Evolutionary conservation across 2,888 invertebrate species (phyloP).

Genomic region (Hypena proboscidalis): DNA sequence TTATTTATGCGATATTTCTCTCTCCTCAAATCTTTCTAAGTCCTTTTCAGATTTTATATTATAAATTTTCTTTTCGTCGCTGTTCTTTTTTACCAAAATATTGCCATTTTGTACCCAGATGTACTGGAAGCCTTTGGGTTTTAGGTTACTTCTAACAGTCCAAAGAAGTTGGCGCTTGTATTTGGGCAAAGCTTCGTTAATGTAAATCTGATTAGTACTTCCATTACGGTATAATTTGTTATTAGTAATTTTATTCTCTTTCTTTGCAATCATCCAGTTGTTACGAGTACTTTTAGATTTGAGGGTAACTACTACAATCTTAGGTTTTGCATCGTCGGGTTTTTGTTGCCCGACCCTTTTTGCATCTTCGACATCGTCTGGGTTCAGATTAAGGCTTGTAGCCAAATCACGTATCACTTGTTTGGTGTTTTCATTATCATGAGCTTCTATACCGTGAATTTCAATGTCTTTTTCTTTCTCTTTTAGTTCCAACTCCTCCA

Average conservation of each 20-base stretch:
- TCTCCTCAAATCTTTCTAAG: too few relatives aligned
- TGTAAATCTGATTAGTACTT: background rate
- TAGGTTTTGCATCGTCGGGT: slow-evolving; percentile 2
- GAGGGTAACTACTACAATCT: slow-evolving; percentile 3
- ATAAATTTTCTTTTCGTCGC: slow-evolving; percentile 16
- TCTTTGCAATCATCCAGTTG: slow-evolving; percentile 2
- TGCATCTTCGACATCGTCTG: slow-evolving; percentile 15
- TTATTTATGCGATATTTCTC: too few relatives aligned
- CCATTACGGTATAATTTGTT: background rate
- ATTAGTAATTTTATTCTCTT: slow-evolving; percentile 3
- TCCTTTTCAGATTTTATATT: slow-evolving; percentile 7
- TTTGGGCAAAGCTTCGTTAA: slow-evolving; percentile 6
- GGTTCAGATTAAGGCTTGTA: background rate
- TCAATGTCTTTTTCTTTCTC: slow-evolving; percentile 18
- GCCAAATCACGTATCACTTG: slow-evolving; percentile 1
- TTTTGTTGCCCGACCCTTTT: slow-evolving; percentile 24
- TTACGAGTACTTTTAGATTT: slow-evolving; percentile 1
- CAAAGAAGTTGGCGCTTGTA: slow-evolving; percentile 4
- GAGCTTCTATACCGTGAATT: slow-evolving; percentile 4
- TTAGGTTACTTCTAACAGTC: slow-evolving; percentile 2
- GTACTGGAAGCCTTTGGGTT: slow-evolving; percentile 8
- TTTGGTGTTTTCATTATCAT: slow-evolving; percentile 3
- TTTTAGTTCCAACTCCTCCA: slow-evolving; percentile 12
- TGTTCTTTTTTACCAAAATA: slow-evolving; percentile 17
- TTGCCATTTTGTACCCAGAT: slow-evolving; percentile 21